Evolutionary conservation across 2,113 vertebrate genomes (phyloP).

Genomic region (Phrynosoma blainvillii): DNA sequence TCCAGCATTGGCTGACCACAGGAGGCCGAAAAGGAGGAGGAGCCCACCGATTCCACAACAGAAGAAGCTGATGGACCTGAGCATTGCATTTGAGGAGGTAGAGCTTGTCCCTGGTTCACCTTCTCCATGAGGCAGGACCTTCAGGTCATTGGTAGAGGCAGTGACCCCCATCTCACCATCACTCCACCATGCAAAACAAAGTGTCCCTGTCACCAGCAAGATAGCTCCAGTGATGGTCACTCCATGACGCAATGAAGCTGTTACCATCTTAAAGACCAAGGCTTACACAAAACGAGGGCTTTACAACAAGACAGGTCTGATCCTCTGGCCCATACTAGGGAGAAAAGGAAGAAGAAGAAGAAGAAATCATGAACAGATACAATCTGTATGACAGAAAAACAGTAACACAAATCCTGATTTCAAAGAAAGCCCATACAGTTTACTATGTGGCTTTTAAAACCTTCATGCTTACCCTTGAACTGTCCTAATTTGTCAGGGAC

Average conservation of each 20-base stretch:
- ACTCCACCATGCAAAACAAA: slow-evolving; percentile 80
- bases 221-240: slow-evolving; percentile 62
- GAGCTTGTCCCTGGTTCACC: slow-evolving; percentile 32
- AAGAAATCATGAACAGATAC: background rate
- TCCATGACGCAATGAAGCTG: slow-evolving; percentile 64
- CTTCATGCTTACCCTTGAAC: too few relatives aligned
- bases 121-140: slow-evolving; percentile 35
- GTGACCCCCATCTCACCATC: slow-evolving; percentile 54
- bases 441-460: rapidly evolving
- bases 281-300: background rate
- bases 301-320: slow-evolving; percentile 24
- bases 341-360: background rate
- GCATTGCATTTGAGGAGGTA: slow-evolving; percentile 58
- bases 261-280: slow-evolving; percentile 12
- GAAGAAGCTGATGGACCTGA: slow-evolving; percentile 74
- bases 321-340: slow-evolving; percentile 15
- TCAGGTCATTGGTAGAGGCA: background rate
- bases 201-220: slow-evolving; percentile 70
- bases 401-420: background rate
- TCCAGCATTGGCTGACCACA: slow-evolving; percentile 72
- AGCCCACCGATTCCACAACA: slow-evolving; percentile 72
- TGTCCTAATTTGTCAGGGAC: too few relatives aligned
- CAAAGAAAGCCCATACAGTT: background rate
- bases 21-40: slow-evolving; percentile 73
- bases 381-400: background rate